Percentiles rank a stretch among this genome's conserved stretches.
These are phyloP conservation scores for Malurus melanocephalus DNA, from an alignment of 2,113 vertebrate genomes.

Conservation along the genomic window DNA sequence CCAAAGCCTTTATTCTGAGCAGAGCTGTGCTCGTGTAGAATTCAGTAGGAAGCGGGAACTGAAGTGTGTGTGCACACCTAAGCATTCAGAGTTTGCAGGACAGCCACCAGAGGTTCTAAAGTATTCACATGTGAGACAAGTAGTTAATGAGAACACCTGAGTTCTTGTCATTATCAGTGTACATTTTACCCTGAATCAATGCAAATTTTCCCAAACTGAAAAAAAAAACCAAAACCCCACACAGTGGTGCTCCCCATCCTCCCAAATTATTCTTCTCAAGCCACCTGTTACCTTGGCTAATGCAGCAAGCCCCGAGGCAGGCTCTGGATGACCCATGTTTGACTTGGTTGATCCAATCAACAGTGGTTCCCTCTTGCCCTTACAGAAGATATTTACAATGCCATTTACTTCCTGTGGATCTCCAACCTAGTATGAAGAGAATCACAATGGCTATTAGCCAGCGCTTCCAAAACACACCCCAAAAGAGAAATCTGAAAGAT, in stretches of 20 bases:
- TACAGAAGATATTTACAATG: slow-evolving; percentile 80
- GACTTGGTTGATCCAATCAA: slow-evolving; percentile 94
- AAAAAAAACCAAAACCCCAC: not conserved
- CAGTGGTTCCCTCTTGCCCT: slow-evolving; percentile 74
- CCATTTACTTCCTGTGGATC: slow-evolving; percentile 92
- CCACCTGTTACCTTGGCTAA: slow-evolving; percentile 82
- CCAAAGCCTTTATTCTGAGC: not conserved
- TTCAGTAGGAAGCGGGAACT: not conserved
- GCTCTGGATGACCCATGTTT: slow-evolving; percentile 97
- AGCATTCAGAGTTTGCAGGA: not conserved
- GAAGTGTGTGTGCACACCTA: not conserved
- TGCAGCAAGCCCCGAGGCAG: slow-evolving; percentile 88
- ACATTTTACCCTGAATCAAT: not conserved
- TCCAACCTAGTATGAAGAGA: slow-evolving; percentile 77
- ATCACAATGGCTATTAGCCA: not conserved
- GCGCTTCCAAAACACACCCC: not conserved
- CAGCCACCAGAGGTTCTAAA: not conserved
- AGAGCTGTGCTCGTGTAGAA: not conserved
- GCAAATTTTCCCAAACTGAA: not conserved
- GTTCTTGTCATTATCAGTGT: not conserved
- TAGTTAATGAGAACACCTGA: not conserved
- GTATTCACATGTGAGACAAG: not conserved
- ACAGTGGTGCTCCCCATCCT: not conserved
- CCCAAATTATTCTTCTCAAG: not conserved
- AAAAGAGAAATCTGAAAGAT: not conserved